phyloP scores from a whole-genome alignment of 2,113 vertebrate species.

The Okapia johnstoni region DNA sequence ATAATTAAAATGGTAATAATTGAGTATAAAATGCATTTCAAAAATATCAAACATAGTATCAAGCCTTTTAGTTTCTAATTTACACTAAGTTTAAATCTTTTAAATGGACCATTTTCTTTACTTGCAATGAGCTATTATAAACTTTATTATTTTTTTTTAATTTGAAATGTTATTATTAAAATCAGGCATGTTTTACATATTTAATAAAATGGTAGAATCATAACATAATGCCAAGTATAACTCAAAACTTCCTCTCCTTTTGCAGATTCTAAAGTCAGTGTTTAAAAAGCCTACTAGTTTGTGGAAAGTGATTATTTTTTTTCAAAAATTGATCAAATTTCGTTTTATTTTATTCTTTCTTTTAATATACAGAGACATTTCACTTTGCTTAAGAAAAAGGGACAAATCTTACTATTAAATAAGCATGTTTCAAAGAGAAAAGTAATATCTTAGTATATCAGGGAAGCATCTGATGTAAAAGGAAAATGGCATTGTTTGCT shows the following conservation, averaged over 20 bases:
- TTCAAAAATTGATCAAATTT: slow-evolving; percentile 8
- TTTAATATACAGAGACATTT: slow-evolving; percentile 39
- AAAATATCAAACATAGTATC: background rate
- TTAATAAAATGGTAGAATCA: background rate
- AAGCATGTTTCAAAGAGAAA: slow-evolving; percentile 49
- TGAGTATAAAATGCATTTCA: background rate
- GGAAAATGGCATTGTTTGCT: slow-evolving; percentile 41
- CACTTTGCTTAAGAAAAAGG: slow-evolving; percentile 41
- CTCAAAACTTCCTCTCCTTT: background rate
- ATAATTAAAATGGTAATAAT: background rate
- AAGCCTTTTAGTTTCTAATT: background rate
- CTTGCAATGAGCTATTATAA: background rate
- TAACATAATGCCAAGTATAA: background rate
- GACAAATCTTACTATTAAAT: slow-evolving; percentile 53
- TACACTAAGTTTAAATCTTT: background rate
- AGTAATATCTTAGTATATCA: slow-evolving; percentile 31
- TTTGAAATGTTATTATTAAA: background rate
- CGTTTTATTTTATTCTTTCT: slow-evolving; percentile 8
- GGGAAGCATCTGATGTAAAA: slow-evolving; percentile 32
- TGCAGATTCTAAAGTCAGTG: background rate
- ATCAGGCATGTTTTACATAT: background rate
- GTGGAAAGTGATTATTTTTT: background rate
- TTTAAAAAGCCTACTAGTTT: background rate
- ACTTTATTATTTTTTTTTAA: background rate
- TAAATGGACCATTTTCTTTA: background rate